Conservation (phyloP, 2,113 vertebrate species). For the Myiopsitta monachus region DNA sequence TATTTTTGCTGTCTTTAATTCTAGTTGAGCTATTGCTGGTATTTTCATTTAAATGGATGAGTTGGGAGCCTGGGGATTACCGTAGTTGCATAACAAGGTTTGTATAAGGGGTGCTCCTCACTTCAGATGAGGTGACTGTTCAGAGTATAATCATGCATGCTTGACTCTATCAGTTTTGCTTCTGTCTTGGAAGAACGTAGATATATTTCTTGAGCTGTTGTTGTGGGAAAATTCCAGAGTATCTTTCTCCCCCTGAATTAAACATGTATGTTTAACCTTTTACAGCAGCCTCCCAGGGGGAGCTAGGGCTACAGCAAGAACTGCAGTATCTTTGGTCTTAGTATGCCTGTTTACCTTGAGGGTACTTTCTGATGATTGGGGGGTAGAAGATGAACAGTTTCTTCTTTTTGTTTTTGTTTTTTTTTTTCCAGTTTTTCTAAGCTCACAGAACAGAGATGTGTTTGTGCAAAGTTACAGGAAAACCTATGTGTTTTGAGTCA, state of each 20-base stretch:
- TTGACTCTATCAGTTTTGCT: not conserved
- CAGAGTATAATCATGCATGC: not conserved
- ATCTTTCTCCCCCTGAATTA: not conserved
- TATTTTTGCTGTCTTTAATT: not conserved
- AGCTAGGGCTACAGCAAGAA: not conserved
- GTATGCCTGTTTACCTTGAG: not conserved
- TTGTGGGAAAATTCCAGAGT: not conserved
- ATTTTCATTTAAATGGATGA: not conserved
- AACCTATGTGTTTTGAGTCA: fast-evolving
- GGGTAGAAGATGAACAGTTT: not conserved
- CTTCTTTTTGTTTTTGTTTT: not conserved
- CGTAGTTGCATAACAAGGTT: not conserved
- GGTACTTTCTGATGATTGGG: not conserved
- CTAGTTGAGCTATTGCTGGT: not conserved
- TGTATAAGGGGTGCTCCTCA: not conserved
- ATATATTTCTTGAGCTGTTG: not conserved
- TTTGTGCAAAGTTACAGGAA: not conserved
- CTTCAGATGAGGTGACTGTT: not conserved
- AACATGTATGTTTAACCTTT: not conserved
- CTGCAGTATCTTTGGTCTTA: not conserved
- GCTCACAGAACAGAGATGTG: not conserved
- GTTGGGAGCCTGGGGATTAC: not conserved
- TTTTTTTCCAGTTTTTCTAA: not conserved
- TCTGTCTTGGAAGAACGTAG: not conserved
- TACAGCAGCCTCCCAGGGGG: not conserved